Base-by-base conservation (phyloP, 2,797 vertebrate genomes). In the Hoplostethus mediterraneus region DNA sequence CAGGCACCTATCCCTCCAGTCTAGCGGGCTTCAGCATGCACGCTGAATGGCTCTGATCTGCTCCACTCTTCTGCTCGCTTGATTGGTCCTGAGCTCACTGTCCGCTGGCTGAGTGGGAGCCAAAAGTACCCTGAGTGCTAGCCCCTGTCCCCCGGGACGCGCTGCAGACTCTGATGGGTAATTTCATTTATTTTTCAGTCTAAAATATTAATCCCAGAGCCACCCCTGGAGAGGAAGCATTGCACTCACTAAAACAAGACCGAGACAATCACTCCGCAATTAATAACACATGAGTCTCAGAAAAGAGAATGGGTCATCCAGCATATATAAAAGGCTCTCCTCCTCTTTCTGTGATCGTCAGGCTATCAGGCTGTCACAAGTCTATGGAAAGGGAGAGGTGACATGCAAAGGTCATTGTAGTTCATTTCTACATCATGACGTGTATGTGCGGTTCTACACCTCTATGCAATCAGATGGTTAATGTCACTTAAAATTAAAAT, bases 121-220 rank as follows among this genome's bases (percentile, higher is more conserved):
- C 88, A 85, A 88, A 83, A 91, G 92, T 90, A 89, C 90, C 89
- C 90, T 90, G 92, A 93, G 92, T 93, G 92, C 91, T 89, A 88
- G 82, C 84, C 84, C 68, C 84, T 61, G 49, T 92, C 93, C 85
- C 85, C 40, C 0, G 90, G 87, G 91, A 92, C 84, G 62, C 33
- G 75, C 77, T 47, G 87, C 81, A 90, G 91, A 91, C 92, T 94
- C 91, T 91, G 90, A 92, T 91, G 90, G 92, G 85, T 93, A 94
- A 93, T 94, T 93, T 94, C 91, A 93, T 94, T 94, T 94, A 92
- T 93, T 93, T 93, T 93, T 92, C 87, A 87, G 87, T 72, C 82
- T 94, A 90, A 94, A 93, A 93, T 95, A 94, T 95, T 94, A 90
- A 95, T 94, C 91, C 88, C 77, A 70, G 84, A 87, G 78, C 88